Evolutionary conservation across 2,888 invertebrate species (phyloP).

Genomic region (Elysia crispata): DNA sequence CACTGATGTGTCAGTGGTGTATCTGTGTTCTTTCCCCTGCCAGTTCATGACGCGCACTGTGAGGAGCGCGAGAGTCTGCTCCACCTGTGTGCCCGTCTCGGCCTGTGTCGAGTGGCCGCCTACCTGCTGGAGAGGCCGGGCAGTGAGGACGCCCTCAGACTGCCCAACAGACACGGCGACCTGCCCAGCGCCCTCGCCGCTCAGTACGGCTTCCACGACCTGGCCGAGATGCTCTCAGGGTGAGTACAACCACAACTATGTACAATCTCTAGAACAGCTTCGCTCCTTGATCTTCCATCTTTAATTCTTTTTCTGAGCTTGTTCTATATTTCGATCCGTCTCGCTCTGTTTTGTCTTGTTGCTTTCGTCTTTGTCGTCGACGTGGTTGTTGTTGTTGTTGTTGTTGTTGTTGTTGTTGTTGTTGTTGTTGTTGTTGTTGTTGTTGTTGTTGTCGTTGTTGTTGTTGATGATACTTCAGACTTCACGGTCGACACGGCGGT

Average conservation of each 20-base stretch:
- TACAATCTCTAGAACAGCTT: neutral
- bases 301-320: too few species aligned
- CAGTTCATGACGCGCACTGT: constrained; percentile 44
- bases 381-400: too few species aligned
- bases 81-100: constrained; percentile 70
- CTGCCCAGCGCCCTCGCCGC: constrained; percentile 68
- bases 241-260: constrained; percentile 53
- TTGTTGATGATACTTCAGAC: too few species aligned
- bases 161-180: constrained; percentile 66
- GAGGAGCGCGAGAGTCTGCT: constrained; percentile 65
- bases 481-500: too few species aligned
- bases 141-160: constrained; percentile 58
- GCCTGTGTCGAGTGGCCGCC: constrained; percentile 62
- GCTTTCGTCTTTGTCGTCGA: too few species aligned
- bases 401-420: too few species aligned
- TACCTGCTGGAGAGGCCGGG: constrained; percentile 68
- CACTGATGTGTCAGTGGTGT: too few species aligned
- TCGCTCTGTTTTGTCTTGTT: neutral
- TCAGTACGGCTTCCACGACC: constrained; percentile 59
- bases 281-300: too few species aligned
- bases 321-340: too few species aligned
- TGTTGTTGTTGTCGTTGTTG: too few species aligned
- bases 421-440: too few species aligned
- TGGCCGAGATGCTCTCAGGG: constrained; percentile 67
- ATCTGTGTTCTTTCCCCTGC: neutral